phyloP scores from a whole-genome alignment of 1,140 invertebrate genomes.

The Sminthurides bifidus region DNA sequence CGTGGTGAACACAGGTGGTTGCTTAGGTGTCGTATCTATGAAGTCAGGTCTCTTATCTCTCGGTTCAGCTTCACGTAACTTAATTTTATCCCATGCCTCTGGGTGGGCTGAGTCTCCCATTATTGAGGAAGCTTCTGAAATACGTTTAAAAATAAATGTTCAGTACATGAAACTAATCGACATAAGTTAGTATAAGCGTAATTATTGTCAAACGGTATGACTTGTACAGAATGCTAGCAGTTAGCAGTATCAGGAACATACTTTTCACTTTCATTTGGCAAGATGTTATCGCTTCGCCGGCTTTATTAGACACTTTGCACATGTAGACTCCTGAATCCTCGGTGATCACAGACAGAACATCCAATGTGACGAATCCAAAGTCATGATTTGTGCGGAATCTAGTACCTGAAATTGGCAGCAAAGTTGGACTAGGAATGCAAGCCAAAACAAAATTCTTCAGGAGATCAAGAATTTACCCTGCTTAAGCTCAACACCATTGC shows the following conservation, averaged over 20 bases:
- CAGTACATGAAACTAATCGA: no score
- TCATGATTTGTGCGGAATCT: slow-evolving; percentile 79
- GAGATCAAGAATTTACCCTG: slow-evolving; percentile 49
- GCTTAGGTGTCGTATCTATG: slow-evolving; percentile 58
- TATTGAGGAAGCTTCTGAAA: no score
- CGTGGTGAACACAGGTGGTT: slow-evolving; percentile 80
- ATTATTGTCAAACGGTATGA: no score
- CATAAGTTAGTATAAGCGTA: no score
- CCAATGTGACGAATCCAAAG: slow-evolving; percentile 86
- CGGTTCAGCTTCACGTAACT: slow-evolving; percentile 38
- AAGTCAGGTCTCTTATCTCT: slow-evolving; percentile 13
- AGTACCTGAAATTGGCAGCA: slow-evolving; percentile 47
- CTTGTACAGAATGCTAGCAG: no score
- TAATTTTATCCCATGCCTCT: slow-evolving; percentile 78
- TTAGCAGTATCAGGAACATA: slow-evolving; percentile 28
- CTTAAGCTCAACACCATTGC: slow-evolving; percentile 83
- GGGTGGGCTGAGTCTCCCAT: slow-evolving; percentile 67
- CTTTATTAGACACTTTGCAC: slow-evolving; percentile 80
- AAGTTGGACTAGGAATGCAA: slow-evolving; percentile 16
- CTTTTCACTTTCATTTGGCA: slow-evolving; percentile 71
- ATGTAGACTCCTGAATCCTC: slow-evolving; percentile 86
- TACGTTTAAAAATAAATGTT: no score
- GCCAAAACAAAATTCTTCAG: not conserved
- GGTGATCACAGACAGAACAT: slow-evolving; percentile 73
- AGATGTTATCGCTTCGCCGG: slow-evolving; percentile 81